Evolutionary conservation across 2,797 vertebrate species (phyloP).

Genomic region (Pachyuromys duprasi): DNA sequence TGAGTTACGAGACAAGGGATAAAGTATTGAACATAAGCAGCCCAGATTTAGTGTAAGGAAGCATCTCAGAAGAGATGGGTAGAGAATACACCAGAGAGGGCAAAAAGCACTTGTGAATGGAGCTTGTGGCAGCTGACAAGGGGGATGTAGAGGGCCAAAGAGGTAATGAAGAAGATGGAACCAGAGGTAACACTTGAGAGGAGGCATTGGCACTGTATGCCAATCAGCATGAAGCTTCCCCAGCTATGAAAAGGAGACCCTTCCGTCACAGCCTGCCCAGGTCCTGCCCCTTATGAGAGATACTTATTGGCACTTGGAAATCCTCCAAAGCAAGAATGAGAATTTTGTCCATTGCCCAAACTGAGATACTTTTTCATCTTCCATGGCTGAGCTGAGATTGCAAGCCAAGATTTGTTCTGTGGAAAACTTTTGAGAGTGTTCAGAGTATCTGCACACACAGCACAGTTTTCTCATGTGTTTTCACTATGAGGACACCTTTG

Average conservation of each 20-base stretch:
- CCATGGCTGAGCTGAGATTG: neutral
- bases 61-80: neutral
- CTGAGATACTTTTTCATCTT: neutral
- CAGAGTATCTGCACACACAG: too few species aligned
- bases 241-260: too few species aligned
- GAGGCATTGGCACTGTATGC: neutral
- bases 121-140: too few species aligned
- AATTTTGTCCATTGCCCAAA: neutral
- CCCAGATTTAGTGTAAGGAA: neutral
- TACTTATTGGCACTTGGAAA: neutral
- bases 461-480: neutral
- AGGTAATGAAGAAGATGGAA: neutral
- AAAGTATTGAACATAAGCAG: neutral
- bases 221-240: too few species aligned
- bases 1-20: neutral
- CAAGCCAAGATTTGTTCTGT: neutral
- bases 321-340: neutral
- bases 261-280: too few species aligned
- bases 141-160: neutral
- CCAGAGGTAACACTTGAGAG: neutral
- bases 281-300: neutral
- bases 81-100: neutral
- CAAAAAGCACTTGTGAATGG: too few species aligned
- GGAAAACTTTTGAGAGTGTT: neutral
- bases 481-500: fast-evolving